A percentile compares a stretch with the other conserved stretches of the same genome.
Evolutionary conservation across 1,140 invertebrate genomes (phyloP).

Genomic region (Pantala flavescens): DNA sequence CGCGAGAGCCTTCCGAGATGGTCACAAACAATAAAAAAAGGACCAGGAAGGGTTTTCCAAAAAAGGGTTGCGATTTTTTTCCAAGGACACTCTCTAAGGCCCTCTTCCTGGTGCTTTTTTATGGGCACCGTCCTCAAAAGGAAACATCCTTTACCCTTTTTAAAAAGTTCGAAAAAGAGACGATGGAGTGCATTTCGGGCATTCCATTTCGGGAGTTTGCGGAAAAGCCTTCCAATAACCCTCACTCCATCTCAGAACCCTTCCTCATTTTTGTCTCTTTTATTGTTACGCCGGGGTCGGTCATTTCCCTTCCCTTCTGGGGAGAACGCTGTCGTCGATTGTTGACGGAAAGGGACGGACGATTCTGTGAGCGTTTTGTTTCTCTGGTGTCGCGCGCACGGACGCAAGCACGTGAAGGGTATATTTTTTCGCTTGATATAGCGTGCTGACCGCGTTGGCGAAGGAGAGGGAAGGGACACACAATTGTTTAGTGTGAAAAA

Average conservation of each 20-base stretch:
- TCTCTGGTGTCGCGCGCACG: neutral
- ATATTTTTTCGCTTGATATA: too few species aligned
- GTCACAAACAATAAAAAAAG: neutral
- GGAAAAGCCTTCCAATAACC: neutral
- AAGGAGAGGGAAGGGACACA: too few species aligned
- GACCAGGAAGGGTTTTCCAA: neutral
- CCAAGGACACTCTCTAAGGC: neutral
- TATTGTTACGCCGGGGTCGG: neutral
- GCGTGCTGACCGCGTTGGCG: too few species aligned
- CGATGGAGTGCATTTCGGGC: neutral
- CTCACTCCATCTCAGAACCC: neutral
- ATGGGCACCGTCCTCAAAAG: neutral
- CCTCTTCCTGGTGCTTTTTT: neutral
- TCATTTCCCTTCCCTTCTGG: neutral
- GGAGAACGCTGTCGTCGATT: neutral
- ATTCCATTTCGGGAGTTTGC: too few species aligned
- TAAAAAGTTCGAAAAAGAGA: neutral
- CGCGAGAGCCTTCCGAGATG: neutral
- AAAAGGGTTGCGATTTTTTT: constrained; percentile 2
- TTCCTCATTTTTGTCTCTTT: neutral
- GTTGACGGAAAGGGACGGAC: neutral
- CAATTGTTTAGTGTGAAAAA: too few species aligned
- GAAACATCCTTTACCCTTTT: neutral
- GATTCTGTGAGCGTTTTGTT: neutral
- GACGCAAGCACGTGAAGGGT: neutral